Conservation (phyloP, 2,113 vertebrate species). For the Indri indri region DNA sequence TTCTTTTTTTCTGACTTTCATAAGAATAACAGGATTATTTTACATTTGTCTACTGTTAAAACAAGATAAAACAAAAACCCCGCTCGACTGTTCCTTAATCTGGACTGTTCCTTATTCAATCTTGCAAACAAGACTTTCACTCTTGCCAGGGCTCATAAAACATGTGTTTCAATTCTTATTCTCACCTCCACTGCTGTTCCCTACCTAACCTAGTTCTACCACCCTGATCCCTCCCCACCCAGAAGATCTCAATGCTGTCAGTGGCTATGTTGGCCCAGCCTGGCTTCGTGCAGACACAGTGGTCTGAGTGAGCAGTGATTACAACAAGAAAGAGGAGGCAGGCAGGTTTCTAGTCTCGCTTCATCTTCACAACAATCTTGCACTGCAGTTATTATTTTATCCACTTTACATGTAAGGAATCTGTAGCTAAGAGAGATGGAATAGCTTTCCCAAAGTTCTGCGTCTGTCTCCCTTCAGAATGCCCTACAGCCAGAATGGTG, state of each 20-base stretch:
- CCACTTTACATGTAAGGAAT: neutral
- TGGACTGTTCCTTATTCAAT: too few relatives aligned
- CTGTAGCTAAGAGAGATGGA: neutral
- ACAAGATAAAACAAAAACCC: neutral
- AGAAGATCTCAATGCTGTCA: neutral
- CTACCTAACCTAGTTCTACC: neutral
- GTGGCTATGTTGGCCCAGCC: neutral
- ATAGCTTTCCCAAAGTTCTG: neutral
- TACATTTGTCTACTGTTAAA: neutral
- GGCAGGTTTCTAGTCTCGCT: neutral
- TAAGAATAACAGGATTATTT: slow-evolving; percentile 12
- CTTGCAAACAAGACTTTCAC: neutral
- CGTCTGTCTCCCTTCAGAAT: neutral
- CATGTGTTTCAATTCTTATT: neutral
- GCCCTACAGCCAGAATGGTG: neutral
- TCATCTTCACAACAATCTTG: neutral
- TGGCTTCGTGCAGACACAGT: neutral
- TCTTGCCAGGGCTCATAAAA: neutral
- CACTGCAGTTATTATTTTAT: neutral
- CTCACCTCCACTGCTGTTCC: neutral
- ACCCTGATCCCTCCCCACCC: neutral
- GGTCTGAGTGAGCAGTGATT: neutral
- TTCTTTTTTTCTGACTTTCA: neutral
- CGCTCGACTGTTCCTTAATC: neutral
- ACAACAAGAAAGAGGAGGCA: neutral